Evolutionary conservation across 2,797 vertebrate species (phyloP).

Genomic region (Microhierax caerulescens): DNA sequence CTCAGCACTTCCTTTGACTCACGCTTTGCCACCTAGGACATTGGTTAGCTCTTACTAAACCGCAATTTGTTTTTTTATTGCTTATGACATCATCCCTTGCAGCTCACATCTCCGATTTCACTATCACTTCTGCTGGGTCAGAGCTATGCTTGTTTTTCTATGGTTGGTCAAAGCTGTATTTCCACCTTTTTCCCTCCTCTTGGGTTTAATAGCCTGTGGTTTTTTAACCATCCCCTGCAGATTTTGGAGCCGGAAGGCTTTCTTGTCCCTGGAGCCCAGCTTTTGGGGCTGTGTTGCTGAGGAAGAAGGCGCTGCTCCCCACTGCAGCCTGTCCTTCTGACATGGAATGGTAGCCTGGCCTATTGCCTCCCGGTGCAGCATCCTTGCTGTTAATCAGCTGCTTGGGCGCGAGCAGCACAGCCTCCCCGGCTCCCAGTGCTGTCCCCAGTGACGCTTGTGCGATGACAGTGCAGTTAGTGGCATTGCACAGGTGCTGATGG

Average conservation of each 20-base stretch:
- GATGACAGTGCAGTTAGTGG: not conserved
- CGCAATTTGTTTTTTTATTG: not conserved
- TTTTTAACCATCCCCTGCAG: not conserved
- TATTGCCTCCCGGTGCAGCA: not conserved
- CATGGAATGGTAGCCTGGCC: not conserved
- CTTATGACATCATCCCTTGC: not conserved
- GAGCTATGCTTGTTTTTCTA: not conserved
- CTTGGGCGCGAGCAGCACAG: not conserved
- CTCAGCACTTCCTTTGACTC: constrained; percentile 40
- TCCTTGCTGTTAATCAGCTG: not conserved
- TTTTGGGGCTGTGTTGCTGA: not conserved
- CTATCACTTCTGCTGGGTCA: not conserved
- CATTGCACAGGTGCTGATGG: not conserved
- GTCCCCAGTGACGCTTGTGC: rapidly evolving
- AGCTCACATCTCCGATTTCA: not conserved
- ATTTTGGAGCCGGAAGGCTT: not conserved
- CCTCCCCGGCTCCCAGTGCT: not conserved
- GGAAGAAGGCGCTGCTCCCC: not conserved
- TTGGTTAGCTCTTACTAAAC: constrained; percentile 30
- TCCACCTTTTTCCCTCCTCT: not conserved
- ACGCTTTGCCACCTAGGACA: not conserved
- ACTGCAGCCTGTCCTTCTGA: not conserved
- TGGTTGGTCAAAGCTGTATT: not conserved
- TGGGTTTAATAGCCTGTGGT: not conserved
- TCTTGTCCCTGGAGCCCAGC: not conserved